Percentiles rank a stretch among this genome's conserved stretches.
Conservation (phyloP, 2,113 vertebrate species). For the Alectura lathami region DNA sequence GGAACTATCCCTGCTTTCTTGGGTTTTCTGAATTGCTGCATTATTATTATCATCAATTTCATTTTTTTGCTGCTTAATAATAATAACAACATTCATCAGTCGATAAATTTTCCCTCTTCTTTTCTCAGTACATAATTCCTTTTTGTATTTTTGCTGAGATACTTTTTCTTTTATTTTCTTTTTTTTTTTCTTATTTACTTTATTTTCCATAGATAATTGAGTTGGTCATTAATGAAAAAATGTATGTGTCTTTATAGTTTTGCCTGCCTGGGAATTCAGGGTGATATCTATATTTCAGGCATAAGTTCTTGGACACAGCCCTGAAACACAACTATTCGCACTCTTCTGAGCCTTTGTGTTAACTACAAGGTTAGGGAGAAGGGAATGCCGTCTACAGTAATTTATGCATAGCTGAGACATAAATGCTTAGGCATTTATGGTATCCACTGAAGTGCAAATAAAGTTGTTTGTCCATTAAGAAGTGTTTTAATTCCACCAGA, state of each 20-base stretch:
- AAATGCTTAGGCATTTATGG: neutral
- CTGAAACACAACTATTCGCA: neutral
- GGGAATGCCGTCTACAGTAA: neutral
- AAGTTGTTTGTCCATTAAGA: neutral
- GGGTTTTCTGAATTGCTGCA: neutral
- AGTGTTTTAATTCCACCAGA: neutral
- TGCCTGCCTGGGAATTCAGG: neutral
- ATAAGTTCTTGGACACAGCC: neutral
- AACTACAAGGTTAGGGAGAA: neutral
- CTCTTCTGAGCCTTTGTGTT: accelerated
- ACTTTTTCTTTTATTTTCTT: neutral
- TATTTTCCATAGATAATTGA: neutral
- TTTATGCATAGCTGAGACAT: neutral
- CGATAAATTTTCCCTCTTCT: neutral
- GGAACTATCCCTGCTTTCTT: neutral
- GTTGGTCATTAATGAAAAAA: neutral
- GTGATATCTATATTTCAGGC: neutral
- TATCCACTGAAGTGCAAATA: neutral
- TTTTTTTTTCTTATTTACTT: neutral
- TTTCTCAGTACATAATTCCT: neutral
- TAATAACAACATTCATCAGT: neutral
- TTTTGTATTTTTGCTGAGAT: neutral
- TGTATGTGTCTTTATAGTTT: neutral
- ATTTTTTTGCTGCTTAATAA: neutral
- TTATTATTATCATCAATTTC: neutral